Percentiles rank a stretch among this genome's conserved stretches.
Evolutionary conservation across 37 sponge, comb jelly and placozoan species (phyloP).

Genomic region (Halichondria panicea): DNA sequence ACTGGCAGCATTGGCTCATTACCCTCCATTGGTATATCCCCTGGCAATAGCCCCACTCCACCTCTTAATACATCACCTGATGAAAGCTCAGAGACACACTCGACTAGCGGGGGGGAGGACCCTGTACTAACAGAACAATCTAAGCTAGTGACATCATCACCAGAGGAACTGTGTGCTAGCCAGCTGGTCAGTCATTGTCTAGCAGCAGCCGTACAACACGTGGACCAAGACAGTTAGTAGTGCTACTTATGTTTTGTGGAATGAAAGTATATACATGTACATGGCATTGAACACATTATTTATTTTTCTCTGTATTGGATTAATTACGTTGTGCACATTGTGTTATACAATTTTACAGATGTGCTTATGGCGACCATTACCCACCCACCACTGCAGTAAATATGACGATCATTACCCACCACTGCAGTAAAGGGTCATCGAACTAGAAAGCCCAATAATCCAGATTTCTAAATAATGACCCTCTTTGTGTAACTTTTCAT

Average conservation of each 20-base stretch:
- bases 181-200: neutral
- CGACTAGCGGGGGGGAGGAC: neutral
- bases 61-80: neutral
- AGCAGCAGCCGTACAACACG: neutral
- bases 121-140: neutral
- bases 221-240: neutral
- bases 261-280: neutral
- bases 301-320: neutral
- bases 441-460: too few relatives aligned
- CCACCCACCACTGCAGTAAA: too few relatives aligned
- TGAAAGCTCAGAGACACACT: neutral
- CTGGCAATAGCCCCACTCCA: slow-evolving; percentile 1
- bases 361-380: too few relatives aligned
- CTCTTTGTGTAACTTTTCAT: too few relatives aligned
- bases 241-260: neutral
- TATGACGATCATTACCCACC: too few relatives aligned
- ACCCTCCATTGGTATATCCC: slow-evolving; percentile 23
- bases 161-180: neutral
- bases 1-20: slow-evolving; percentile 34
- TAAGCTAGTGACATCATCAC: neutral
- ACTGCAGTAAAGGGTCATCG: too few relatives aligned
- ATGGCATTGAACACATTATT: neutral
- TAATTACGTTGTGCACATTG: too few relatives aligned
- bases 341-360: too few relatives aligned
- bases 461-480: too few relatives aligned